Base-by-base conservation (phyloP, 1,140 invertebrate genomes). In the Melanaphis sacchari region DNA sequence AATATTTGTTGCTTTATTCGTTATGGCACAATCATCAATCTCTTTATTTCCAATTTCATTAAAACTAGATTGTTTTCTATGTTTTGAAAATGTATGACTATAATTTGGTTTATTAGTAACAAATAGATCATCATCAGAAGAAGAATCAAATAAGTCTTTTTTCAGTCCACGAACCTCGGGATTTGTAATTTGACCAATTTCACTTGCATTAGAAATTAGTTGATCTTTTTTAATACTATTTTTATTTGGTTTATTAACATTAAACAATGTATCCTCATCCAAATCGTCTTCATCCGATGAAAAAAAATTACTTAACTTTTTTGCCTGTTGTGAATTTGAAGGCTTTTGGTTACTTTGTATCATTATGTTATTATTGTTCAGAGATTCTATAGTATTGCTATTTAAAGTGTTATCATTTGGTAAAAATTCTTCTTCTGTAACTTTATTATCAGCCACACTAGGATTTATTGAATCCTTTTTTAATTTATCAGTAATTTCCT, bases 101-200 rank as follows among this genome's bases (percentile, higher is more conserved):
- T 52, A 49, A 38, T 52, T 92, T 82, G 46, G 49, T 84, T 84
- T 92, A 84, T 49, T 84, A 49, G 31, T 54, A 85, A 31, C 59
- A 93, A 93, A 93, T 52, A 93, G 31, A n/a, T 93, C 91, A 40
- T 93, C 91, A 93, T 93, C 91, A 52, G 91, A 93, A 84, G 91
- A 93, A 49, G 91, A 93, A 54, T 93, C 81, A 85, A 93, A 93
- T 7, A 93, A 40, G 15, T 93, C 38, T 18, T 54, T 0, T 93
- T 93, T 93, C 9, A 24, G 18, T 54, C 8, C 40, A n/a, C 5
- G 31, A 31, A 38, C 0, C 7, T 93, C 46, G 41, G 31, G 1
- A 38, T 52, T 49, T 92, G 3, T 54, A 49, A 49, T 85, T 38
- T 93, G 5, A 31, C 31, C 22, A n/a, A 85, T 40, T 31, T 52